Base-by-base conservation (phyloP, 2,888 invertebrate genomes). In the Acrocyrtus sp. region DNA sequence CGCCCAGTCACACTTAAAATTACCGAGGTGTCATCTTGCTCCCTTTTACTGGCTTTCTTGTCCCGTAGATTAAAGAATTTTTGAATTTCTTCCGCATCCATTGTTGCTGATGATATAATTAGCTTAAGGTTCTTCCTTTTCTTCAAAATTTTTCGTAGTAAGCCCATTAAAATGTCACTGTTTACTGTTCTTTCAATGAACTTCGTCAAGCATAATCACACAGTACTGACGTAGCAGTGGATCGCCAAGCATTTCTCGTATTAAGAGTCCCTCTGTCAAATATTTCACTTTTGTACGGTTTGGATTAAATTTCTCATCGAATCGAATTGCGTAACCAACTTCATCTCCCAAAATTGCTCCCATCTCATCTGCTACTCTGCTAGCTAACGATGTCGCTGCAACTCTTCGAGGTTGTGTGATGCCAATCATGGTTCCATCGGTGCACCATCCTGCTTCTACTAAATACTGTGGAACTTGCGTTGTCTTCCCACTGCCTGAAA, bases 401-500 rank as follows among this genome's bases (percentile, higher is more conserved):
- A 75, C 62, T 63, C 72, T 21, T n/a, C 75, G 34, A 12, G 75
- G 75, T 48, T 72, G 60, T 0, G 70, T 63, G 6, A 70, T 41
- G 5, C 21, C 70, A 43, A 70, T 63, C 51, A 58, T 56, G 17
- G 51, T 50, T 0, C 50, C 51, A 51, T 63, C 63, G 53, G 15
- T 17, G 1, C 51, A 29, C 57, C 50, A 72, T 89, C 89, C 80
- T 92, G 92, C 70, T 41, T 61, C 69, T 0, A 92, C 91, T 83
- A 93, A 92, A 83, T 95, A 96, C 86, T 96, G 98, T 1, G 99
- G 99, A 82, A 99, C 98, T 86, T 98, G 99, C 15, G 99, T 99
- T 0, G 99, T 99, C 87, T 99, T 99, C 0, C 99, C 99, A 1
- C 97, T 98, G n/a, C 56, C 68, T 67, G 21, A 10, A 41, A 57